A percentile compares a stretch with the other conserved stretches of the same genome.
Evolutionary conservation across 1,140 invertebrate genomes (phyloP).

Genomic region (Tetramorium parvispinum): DNA sequence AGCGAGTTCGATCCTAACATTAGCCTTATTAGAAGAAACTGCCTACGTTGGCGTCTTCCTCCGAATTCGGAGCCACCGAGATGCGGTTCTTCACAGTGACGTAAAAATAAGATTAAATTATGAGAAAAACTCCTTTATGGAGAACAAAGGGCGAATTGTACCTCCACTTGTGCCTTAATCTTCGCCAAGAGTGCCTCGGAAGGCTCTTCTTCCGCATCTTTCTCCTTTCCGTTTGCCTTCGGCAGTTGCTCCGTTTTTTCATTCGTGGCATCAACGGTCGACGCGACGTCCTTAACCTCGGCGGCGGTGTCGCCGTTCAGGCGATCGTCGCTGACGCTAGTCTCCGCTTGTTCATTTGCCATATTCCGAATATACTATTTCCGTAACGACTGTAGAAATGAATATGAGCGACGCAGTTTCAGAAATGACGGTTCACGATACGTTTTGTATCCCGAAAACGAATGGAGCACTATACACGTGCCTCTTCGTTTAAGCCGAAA

Average conservation of each 20-base stretch:
- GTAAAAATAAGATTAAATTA: not conserved
- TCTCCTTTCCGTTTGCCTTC: not conserved
- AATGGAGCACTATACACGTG: not conserved
- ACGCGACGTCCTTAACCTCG: slow-evolving; percentile 62
- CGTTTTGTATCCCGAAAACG: no score
- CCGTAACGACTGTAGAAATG: not conserved
- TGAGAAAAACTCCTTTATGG: slow-evolving; percentile 9
- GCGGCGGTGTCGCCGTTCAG: slow-evolving; percentile 34
- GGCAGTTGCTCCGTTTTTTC: not conserved
- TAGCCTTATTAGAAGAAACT: not conserved
- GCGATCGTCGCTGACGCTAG: slow-evolving; percentile 6
- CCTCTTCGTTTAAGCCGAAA: not conserved
- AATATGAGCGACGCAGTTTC: not conserved
- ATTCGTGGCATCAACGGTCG: slow-evolving; percentile 25
- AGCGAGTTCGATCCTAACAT: not conserved
- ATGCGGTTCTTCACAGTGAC: not conserved
- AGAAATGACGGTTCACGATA: not conserved
- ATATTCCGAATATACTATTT: slow-evolving; percentile 5
- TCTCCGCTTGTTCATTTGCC: slow-evolving; percentile 70
- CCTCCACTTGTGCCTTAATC: slow-evolving; percentile 82
- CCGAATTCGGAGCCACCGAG: not conserved
- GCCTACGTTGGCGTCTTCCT: no score
- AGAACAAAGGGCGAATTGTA: slow-evolving; percentile 52
- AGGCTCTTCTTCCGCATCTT: slow-evolving; percentile 55
- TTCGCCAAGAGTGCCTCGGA: slow-evolving; percentile 74